Evolutionary conservation across 2,113 vertebrate species (phyloP).

Genomic region (Chloropsis hardwickii): DNA sequence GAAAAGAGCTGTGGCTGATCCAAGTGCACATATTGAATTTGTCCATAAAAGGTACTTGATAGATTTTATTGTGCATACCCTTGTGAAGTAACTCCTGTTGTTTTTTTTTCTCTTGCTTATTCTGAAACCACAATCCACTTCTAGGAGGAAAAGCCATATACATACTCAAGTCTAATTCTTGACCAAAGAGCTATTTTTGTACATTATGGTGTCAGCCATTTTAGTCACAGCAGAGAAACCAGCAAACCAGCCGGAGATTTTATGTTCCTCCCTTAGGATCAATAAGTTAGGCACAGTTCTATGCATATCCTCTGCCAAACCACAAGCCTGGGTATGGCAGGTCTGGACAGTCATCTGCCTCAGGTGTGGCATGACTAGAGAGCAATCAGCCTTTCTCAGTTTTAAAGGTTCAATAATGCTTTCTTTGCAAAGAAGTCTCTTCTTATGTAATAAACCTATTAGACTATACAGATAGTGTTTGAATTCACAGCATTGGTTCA

Average conservation of each 20-base stretch:
- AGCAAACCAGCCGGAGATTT: neutral
- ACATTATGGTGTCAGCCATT: neutral
- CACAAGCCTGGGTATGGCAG: neutral
- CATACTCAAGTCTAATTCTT: neutral
- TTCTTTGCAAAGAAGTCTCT: neutral
- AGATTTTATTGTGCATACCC: neutral
- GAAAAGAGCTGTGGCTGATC: constrained; percentile 13
- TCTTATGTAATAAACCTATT: neutral
- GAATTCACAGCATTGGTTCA: neutral
- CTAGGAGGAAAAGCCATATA: neutral
- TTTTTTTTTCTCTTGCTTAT: neutral
- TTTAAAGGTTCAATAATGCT: neutral
- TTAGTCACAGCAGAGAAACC: neutral
- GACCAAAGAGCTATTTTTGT: neutral
- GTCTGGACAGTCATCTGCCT: neutral
- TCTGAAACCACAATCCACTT: neutral
- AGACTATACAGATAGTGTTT: neutral
- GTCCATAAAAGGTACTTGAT: neutral
- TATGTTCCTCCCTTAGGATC: neutral
- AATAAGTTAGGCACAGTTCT: neutral
- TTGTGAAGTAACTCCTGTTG: neutral
- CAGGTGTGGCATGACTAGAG: neutral
- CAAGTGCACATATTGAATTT: constrained; percentile 15
- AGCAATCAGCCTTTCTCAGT: neutral
- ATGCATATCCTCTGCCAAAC: neutral